These are phyloP conservation scores for Sycobia sp. DNA, from an alignment of 1,140 invertebrate genomes.

Conservation along the genomic window DNA sequence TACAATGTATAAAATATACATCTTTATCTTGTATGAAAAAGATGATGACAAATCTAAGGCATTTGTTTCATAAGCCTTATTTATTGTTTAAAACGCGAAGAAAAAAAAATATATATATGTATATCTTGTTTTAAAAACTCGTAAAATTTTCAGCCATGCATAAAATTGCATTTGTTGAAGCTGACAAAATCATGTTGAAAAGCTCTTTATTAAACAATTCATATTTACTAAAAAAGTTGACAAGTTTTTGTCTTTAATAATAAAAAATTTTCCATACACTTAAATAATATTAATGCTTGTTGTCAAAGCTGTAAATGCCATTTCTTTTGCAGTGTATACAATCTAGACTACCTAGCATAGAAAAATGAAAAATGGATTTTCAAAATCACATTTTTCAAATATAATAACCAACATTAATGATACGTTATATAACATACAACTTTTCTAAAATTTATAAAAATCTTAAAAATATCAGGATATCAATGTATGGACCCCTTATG, in stretches of 20 bases:
- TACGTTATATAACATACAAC: constrained; percentile 26
- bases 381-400: constrained; percentile 1
- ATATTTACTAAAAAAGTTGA: constrained; percentile 40
- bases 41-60: constrained; percentile 18
- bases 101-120: constrained; percentile 27
- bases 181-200: constrained; percentile 33
- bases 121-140: constrained; percentile 30
- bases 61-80: constrained; percentile 32
- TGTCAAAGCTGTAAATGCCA: constrained; percentile 18
- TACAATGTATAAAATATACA: constrained; percentile 27
- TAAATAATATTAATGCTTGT: constrained; percentile 14
- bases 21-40: constrained; percentile 4
- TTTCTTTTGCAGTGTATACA: not conserved
- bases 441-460: constrained; percentile 2
- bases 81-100: constrained; percentile 32
- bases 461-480: not conserved
- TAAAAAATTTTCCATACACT: constrained; percentile 10
- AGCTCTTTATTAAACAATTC: constrained; percentile 37
- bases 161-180: constrained; percentile 33
- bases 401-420: constrained; percentile 18
- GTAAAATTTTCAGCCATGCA: constrained; percentile 21
- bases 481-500: constrained; percentile 27
- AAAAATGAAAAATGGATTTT: constrained; percentile 5
- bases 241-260: constrained; percentile 33
- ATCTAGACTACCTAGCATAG: no score